Evolutionary conservation across 23 tunicate genomes (phyloP), one percentile per base, ranked within the genome.

Genomic region (Oikopleura dioica): DNA sequence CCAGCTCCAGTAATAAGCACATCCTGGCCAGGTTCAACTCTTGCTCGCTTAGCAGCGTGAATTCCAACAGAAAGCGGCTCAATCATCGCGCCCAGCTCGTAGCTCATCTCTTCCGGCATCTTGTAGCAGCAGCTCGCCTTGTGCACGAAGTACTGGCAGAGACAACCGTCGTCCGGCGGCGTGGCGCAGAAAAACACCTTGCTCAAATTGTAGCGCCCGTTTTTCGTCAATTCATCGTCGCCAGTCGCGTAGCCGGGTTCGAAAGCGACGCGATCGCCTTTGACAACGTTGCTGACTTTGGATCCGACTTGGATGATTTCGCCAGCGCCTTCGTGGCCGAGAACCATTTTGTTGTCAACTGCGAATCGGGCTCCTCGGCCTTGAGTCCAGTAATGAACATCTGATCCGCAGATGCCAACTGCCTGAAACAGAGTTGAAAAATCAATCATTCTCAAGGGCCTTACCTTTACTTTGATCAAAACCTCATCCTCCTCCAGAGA

Each of bases 401-500:
- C 81, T 21, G 81, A 79, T 1, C 81, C 81, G 69, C 81, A 79
- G 1, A 79, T 79, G 36, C 81, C 81, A 4, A 79, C 81, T 2
- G 59, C 36, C n/a, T n/a, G n/a, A n/a, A n/a, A n/a, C n/a, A n/a
- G n/a, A n/a, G n/a, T n/a, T n/a, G n/a, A n/a, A n/a, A n/a, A n/a
- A n/a, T n/a, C n/a, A n/a, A n/a, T n/a, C n/a, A n/a, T n/a, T n/a
- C n/a, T n/a, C n/a, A n/a, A n/a, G n/a, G n/a, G n/a, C n/a, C n/a
- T n/a, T n/a, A n/a, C n/a, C 28, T 79, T 68, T 35, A 79, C 69
- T 68, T 38, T 50, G 67, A 79, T 36, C 32, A 79, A 23, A 23
- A 79, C 81, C 29, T 79, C 81, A 31, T 63, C 72, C 4, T 63
- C 72, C 5, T 23, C 72, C 4, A 63, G 72, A 63, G 30, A 24